Evolutionary conservation across 2,888 invertebrate species (phyloP), one percentile per base, ranked within the genome.

Genomic region (Andrena bicolor): DNA sequence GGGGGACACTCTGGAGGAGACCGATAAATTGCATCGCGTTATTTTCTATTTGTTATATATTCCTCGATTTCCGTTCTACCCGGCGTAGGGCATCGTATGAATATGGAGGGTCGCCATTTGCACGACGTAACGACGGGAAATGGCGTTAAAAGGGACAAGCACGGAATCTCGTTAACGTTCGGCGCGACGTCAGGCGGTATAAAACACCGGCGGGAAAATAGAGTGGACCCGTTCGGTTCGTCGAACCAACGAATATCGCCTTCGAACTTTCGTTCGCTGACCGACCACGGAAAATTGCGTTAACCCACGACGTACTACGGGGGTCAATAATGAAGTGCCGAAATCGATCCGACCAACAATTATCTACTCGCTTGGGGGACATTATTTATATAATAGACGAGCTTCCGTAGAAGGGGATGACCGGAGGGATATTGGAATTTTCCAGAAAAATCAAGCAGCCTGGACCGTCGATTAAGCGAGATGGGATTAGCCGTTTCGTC

Each of bases 21-120:
- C 76, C 56, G 79, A 86, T 88, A 85, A 80, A 82, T 85, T 70
- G 65, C 0, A 48, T 20, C 58, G 51, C 28, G 23, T 83, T 88
- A 56, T 32, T 10, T 3, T 20, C 41, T 30, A 20, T 53, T 53
- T 23, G 3, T 16, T 4, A 16, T 30, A 64, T 26, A 16, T 63
- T 28, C 48, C 30, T 58, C 51, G 69, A 49, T 60, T 66, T 51
- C 49, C 30, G 73, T 8, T 30, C 58, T 66, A 32, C 48, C 51
- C 13, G n/a, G 32, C 41, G 63, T 64, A 32, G 20, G 56, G 68
- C 41, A 75, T 48, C 77, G 26, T 76, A 88, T 87, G 87, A 88
- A 87, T 87, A 87, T 88, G 82, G 84, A 88, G 77, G 58, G 56
- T 23, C 49, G 73, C 49, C 71, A 77, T 86, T 84, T 74, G 74